Evolutionary conservation across 2,888 invertebrate genomes (phyloP).

Genomic region (Lasioglossum pauxillum): DNA sequence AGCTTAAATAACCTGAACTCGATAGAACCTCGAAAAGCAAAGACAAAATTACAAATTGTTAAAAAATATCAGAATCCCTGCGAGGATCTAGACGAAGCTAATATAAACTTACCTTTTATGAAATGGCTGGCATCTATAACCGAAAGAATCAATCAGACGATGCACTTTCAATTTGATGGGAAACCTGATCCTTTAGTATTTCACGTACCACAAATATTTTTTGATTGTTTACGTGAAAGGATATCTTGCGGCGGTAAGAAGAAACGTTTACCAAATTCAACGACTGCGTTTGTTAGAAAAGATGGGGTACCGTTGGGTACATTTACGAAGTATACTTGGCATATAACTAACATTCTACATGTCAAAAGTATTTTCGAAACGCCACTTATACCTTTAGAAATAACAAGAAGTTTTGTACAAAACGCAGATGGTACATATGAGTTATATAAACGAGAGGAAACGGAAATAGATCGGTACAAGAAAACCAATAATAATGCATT

Average conservation of each 20-base stretch:
- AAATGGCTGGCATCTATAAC: conserved; percentile 92
- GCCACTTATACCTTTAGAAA: conserved; percentile 87
- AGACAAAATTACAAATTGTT: conserved; percentile 75
- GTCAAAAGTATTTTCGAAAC: conserved; percentile 91
- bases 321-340: conserved; percentile 90
- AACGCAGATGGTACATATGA: conserved; percentile 87
- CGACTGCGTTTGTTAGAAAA: conserved; percentile 86
- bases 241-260: conserved; percentile 88
- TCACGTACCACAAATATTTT: conserved; percentile 90
- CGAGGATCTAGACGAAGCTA: conserved; percentile 80
- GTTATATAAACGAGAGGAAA: conserved; percentile 83
- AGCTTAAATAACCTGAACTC: conserved; percentile 78
- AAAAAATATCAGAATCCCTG: conserved; percentile 78
- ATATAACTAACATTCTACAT: conserved; percentile 89
- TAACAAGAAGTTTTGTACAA: conserved; percentile 88
- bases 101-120: conserved; percentile 86
- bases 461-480: conserved; percentile 81
- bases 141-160: conserved; percentile 90
- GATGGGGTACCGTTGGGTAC: conserved; percentile 88
- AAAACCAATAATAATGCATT: conserved; percentile 83
- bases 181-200: conserved; percentile 89
- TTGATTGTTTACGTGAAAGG: conserved; percentile 89
- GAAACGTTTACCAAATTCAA: conserved; percentile 88
- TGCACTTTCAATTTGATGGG: conserved; percentile 89
- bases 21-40: conserved; percentile 78